Base-by-base conservation (phyloP, 2,888 invertebrate genomes). In the Cancer borealis region DNA sequence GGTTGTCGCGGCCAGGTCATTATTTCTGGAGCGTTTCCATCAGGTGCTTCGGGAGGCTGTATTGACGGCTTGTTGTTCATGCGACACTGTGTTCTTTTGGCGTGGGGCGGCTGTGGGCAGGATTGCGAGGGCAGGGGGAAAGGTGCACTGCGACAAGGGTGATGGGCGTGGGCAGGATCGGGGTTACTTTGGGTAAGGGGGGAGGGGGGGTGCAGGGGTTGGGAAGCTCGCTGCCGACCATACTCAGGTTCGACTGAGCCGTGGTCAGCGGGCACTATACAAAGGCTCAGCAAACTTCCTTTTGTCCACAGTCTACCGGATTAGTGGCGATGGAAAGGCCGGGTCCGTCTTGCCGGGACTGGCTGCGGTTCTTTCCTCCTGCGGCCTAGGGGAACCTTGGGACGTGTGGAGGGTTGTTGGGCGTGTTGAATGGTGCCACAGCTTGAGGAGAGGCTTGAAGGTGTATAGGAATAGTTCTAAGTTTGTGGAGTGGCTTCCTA, bases 231-330 rank as follows among this genome's bases (percentile, higher is more conserved):
- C 89, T 89, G 46, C 60, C 46, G 88, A 73, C 73, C 73, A 79
- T 26, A 45, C 26, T 49, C 79, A 47, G 49, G 79, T 21, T 54
- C 49, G 79, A 92, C 47, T 91, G 84, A 93, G 88, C 92, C 88
- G 49, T 93, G 93, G 93, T 93, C 93, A 93, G 92, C 88, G 47
- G 73, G 93, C 46, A 66, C 92, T 92, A 73, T 93, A 92, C 89
- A 93, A 93, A 93, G 93, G 89, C 92, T 93, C 93, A 93, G 91
- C 93, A 93, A 92, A 93, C 92, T 93, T 89, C 93, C 93, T 93
- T 93, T 93, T 93, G 93, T 93, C 93, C 93, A 93, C 92, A 93
- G 88, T 88, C 93, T 93, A 91, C 73, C 87, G 92, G 93, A 93
- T 93, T 93, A 93, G 93, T 88, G 88, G 92, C 54, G 91, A 54